Evolutionary conservation across 1,140 invertebrate genomes (phyloP).

Genomic region (Pteromalus puparum): DNA sequence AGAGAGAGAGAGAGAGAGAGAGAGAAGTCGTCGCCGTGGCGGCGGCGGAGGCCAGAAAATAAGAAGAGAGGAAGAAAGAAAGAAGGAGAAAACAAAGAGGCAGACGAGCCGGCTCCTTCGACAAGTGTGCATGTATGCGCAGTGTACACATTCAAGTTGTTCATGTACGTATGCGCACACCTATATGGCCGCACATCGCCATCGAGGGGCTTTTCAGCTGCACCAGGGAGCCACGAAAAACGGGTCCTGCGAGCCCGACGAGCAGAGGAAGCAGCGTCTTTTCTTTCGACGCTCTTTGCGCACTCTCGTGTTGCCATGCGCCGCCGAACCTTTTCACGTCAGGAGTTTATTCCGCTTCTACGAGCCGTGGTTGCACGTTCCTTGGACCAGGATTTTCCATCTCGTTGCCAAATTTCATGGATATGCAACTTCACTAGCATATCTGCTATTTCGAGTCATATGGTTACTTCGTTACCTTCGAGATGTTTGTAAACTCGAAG

Average conservation of each 20-base stretch:
- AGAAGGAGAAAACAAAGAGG: conserved; percentile 32
- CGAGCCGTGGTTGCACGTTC: not conserved
- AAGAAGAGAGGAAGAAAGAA: not conserved
- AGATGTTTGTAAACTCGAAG: no score
- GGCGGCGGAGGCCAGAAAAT: conserved; percentile 4
- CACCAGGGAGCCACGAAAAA: conserved; percentile 24
- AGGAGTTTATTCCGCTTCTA: not conserved
- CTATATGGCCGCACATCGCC: no score
- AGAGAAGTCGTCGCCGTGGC: not conserved
- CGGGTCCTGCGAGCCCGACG: not conserved
- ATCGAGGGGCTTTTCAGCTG: not conserved
- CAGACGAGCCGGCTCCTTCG: conserved; percentile 1
- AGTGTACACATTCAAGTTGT: not conserved
- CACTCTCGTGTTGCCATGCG: not conserved
- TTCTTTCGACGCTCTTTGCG: not conserved
- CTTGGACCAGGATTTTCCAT: not conserved
- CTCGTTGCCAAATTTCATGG: not conserved
- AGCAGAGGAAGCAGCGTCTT: not conserved
- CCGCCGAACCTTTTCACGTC: not conserved
- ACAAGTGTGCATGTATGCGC: not conserved
- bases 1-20: not conserved
- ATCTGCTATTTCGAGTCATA: no score
- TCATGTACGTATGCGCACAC: not conserved
- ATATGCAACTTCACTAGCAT: not conserved
- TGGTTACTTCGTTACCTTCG: not conserved